Evolutionary conservation across 1,140 invertebrate species (phyloP).

Genomic region (Elymnias hypermnestra): DNA sequence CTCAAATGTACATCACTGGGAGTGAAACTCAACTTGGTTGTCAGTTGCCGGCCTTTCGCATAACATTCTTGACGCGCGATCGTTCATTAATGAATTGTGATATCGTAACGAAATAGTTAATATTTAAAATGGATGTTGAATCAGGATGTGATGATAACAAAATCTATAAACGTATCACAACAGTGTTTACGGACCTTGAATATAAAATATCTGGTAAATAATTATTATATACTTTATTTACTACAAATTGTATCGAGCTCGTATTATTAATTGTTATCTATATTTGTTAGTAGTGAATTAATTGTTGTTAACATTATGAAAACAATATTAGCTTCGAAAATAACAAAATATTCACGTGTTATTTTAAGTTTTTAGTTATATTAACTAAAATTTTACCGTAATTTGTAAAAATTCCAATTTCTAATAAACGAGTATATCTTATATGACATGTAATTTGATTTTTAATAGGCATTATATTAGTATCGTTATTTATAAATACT

Average conservation of each 20-base stretch:
- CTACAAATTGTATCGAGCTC: neutral
- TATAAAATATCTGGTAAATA: slow-evolving; percentile 26
- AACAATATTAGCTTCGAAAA: too few relatives aligned
- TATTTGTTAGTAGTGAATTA: neutral
- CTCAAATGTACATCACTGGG: slow-evolving; percentile 3
- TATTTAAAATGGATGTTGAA: slow-evolving; percentile 23
- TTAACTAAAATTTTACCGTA: too few relatives aligned
- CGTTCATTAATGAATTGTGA: slow-evolving; percentile 6
- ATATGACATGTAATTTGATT: too few relatives aligned
- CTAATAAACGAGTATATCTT: too few relatives aligned
- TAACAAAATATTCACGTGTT: too few relatives aligned
- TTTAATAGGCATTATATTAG: too few relatives aligned
- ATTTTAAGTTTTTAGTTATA: too few relatives aligned
- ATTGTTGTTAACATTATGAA: neutral
- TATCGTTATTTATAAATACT: too few relatives aligned
- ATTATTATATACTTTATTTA: neutral
- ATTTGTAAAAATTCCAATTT: too few relatives aligned
- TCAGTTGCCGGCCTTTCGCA: neutral
- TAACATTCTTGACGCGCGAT: neutral
- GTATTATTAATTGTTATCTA: neutral
- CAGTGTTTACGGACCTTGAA: slow-evolving; percentile 27
- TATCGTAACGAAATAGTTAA: neutral
- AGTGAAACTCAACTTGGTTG: neutral
- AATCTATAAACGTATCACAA: slow-evolving; percentile 14
- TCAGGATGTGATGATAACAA: slow-evolving; percentile 10